Evolutionary conservation across 2,797 vertebrate species (phyloP).

Genomic region (Crocidura indochinensis): DNA sequence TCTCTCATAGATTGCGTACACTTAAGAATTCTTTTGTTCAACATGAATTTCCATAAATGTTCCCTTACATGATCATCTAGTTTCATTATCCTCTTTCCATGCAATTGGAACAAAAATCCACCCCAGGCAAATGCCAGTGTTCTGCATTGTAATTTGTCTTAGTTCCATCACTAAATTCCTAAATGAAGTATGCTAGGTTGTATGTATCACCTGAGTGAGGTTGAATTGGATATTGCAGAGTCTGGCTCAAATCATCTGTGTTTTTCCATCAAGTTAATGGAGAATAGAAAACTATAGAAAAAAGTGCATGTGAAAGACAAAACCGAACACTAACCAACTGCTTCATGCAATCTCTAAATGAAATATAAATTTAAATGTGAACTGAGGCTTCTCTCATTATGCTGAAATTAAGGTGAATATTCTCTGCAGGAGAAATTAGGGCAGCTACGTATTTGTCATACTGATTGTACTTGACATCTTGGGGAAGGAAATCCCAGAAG

Average conservation of each 20-base stretch:
- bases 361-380: constrained; percentile 33
- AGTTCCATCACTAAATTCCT: neutral
- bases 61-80: constrained; percentile 6
- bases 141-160: constrained; percentile 2
- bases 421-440: neutral
- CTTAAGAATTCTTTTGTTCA: constrained; percentile 57
- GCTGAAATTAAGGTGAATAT: constrained; percentile 28
- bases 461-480: neutral
- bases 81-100: constrained; percentile 17
- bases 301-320: constrained; percentile 33
- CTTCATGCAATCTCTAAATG: constrained; percentile 43
- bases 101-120: neutral
- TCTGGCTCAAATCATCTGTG: constrained; percentile 36
- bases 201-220: neutral
- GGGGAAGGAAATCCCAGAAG: constrained; percentile 68
- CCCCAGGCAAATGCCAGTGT: neutral
- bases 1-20: neutral
- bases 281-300: constrained; percentile 59
- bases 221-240: neutral
- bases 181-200: neutral
- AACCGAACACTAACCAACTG: constrained; percentile 50
- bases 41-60: neutral
- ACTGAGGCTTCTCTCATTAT: neutral
- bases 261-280: constrained; percentile 51
- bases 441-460: neutral